These are phyloP conservation scores for Pseudococcus longispinus DNA, from an alignment of 2,888 invertebrate species.

Conservation along the genomic window DNA sequence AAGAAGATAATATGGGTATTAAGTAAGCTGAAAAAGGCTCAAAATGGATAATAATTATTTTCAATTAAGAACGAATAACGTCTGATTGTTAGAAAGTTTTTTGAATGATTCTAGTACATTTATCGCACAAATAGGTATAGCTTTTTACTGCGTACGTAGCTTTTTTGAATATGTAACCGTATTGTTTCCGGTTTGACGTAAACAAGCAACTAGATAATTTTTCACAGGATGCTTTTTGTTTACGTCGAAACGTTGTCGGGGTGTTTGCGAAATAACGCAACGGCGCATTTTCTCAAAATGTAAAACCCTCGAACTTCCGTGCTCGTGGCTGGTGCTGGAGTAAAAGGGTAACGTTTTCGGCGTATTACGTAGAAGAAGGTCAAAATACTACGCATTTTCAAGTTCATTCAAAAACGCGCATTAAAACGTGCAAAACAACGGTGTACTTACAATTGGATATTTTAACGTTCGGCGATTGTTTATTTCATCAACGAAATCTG, in stretches of 20 bases:
- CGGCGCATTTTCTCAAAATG: conserved; percentile 18
- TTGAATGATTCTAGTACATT: neutral
- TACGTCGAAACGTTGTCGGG: neutral
- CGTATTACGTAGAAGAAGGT: neutral
- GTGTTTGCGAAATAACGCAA: neutral
- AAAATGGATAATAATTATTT: neutral
- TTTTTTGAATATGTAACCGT: neutral
- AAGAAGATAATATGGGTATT: neutral
- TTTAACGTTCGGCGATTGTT: neutral
- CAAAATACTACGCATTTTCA: conserved; percentile 19
- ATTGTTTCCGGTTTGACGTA: neutral
- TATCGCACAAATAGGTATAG: neutral
- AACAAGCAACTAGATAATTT: neutral
- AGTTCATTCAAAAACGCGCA: neutral
- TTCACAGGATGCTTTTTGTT: neutral
- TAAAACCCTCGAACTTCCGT: neutral
- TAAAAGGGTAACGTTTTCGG: neutral
- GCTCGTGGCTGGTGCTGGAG: neutral
- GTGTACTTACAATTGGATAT: neutral
- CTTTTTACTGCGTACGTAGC: neutral
- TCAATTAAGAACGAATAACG: neutral
- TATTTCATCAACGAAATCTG: neutral
- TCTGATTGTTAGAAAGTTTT: neutral
- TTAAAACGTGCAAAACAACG: neutral
- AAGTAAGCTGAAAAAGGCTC: neutral